phyloP scores from a whole-genome alignment of 2,888 invertebrate genomes.

The Eupelmus urozonus region DNA sequence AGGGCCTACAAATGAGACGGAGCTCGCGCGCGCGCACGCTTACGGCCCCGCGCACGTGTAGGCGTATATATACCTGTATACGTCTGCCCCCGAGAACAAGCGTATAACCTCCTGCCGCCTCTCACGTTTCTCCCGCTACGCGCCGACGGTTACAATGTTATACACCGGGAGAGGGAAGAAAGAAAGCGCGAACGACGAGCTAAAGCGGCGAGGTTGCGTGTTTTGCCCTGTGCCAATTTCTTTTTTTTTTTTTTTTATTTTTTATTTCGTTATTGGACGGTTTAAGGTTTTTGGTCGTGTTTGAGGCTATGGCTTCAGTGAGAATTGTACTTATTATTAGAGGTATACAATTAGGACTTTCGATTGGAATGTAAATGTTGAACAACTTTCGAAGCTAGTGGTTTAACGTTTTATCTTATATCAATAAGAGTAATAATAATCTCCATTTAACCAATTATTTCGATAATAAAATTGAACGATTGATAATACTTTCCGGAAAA shows the following conservation, averaged over 20 bases:
- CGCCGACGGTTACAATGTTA: conserved; percentile 60
- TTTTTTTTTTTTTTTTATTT: neutral
- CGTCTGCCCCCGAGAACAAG: conserved; percentile 48
- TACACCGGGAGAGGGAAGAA: conserved; percentile 37
- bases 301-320: too few species aligned
- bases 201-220: neutral
- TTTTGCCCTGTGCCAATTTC: neutral
- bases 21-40: conserved; percentile 4
- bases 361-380: too few species aligned
- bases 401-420: too few species aligned
- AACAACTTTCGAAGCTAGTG: too few species aligned
- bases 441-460: too few species aligned
- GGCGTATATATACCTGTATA: conserved; percentile 22
- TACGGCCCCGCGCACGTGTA: conserved; percentile 32
- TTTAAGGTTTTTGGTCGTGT: too few species aligned
- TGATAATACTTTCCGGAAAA: too few species aligned
- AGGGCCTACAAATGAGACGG: conserved; percentile 75
- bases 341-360: too few species aligned
- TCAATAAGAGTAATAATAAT: too few species aligned
- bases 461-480: too few species aligned
- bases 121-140: neutral
- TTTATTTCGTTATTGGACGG: too few species aligned
- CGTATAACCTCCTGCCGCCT: conserved; percentile 36
- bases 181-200: neutral
- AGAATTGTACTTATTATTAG: too few species aligned